Evolutionary conservation across 2,888 invertebrate genomes (phyloP).

Genomic region (Pogonocherus hispidulus): DNA sequence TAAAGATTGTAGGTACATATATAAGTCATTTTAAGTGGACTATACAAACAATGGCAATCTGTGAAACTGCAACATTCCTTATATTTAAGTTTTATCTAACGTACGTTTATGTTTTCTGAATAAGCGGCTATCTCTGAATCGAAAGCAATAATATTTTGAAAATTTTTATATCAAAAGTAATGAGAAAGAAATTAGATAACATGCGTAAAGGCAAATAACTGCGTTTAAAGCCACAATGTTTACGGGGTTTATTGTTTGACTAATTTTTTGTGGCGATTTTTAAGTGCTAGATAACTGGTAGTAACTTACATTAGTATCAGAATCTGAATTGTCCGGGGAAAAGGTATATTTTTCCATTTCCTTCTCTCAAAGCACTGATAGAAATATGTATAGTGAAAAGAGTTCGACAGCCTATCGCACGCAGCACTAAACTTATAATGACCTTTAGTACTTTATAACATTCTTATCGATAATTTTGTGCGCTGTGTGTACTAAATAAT

Average conservation of each 20-base stretch:
- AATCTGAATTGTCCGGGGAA: conserved; percentile 47
- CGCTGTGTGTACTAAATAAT: background rate
- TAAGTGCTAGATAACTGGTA: no score
- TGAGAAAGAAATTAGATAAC: background rate
- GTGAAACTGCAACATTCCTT: no score
- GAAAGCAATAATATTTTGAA: no score
- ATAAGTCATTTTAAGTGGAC: no score
- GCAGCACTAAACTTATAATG: background rate
- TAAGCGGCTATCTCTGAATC: no score
- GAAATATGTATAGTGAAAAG: background rate
- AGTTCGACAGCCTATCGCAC: no score
- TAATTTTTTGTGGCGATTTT: background rate
- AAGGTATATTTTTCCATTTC: conserved; percentile 51
- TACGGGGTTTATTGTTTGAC: background rate
- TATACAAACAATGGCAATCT: no score
- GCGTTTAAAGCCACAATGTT: background rate
- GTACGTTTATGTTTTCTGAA: no score
- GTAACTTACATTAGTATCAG: conserved; percentile 48
- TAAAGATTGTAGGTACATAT: no score
- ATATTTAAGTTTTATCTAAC: no score
- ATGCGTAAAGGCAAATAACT: background rate
- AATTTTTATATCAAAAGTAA: no score
- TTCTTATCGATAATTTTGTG: background rate
- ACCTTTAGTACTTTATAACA: background rate
- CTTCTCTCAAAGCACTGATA: background rate